Base-by-base conservation (phyloP, 1,140 invertebrate genomes). In the Diachasmimorpha longicaudata region DNA sequence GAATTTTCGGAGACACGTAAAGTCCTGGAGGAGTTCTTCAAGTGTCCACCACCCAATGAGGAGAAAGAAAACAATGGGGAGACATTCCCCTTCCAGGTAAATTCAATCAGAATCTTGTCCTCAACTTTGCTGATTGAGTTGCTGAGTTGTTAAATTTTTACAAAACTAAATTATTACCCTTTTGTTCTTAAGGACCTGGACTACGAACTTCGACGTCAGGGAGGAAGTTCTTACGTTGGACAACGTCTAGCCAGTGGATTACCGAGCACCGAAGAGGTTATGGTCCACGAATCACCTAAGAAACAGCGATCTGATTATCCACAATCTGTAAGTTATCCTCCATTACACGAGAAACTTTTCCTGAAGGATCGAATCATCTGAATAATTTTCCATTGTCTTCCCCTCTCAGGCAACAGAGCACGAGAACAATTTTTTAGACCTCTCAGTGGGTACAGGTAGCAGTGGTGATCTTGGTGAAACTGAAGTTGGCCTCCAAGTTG, bases 1-100 rank as follows among this genome's bases (percentile, higher is more conserved):
- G 95, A 96, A 85, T 96, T 96, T 87, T 96, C 95, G 0, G 95
- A 97, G 86, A 97, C 96, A 13, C 90, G 95, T 68, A 96, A 96
- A 90, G 96, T 97, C 37, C 88, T 97, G 14, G 95, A 97, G 84
- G 96, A 97, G 89, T 97, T 97, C 88, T 97, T 96, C 88, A 95
- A 95, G 86, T 95, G 94, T 83, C 93, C 93, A 4, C 89, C 91
- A 76, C 88, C 90, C 31, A 89, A 90, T 31, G 91, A 92, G 81
- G 91, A 91, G 76, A 92, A 86, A 77, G 89, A 90, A 78, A 89
- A 86, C 73, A 88, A 75, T 46, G 85, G 80, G 31, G 83, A 85
- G 55, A 83, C 78, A 36, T 89, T 85, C 77, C 87, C 83, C 10
- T 92, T 92, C 82, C 91, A 92, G 85, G 91, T 92, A 76, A 74